phyloP scores from a whole-genome alignment of 1,140 invertebrate genomes.

The Hyphantria cunea region DNA sequence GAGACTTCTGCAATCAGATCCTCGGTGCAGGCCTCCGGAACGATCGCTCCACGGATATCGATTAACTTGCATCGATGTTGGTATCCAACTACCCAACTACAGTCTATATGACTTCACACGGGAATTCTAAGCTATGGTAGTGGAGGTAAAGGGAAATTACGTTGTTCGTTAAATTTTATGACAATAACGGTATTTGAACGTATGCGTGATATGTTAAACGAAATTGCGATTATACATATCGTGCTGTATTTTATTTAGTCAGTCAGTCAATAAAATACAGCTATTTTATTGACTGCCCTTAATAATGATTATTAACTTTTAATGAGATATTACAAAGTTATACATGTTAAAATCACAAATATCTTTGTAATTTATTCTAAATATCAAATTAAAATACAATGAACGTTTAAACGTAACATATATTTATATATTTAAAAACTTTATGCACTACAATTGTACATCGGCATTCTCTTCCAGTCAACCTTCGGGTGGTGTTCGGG shows the following conservation, averaged over 20 bases:
- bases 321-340: no score
- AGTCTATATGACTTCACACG: slow-evolving; percentile 27
- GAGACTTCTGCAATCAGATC: slow-evolving; percentile 50
- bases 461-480: no score
- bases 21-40: slow-evolving; percentile 47
- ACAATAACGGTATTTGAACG: slow-evolving; percentile 14
- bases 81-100: slow-evolving; percentile 1
- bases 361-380: no score
- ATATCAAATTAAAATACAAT: no score
- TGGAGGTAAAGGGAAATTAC: slow-evolving; percentile 23
- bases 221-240: not conserved
- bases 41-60: slow-evolving; percentile 57
- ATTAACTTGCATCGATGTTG: not conserved
- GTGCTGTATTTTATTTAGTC: no score
- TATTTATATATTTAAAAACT: no score
- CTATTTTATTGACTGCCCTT: not conserved
- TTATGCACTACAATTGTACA: no score
- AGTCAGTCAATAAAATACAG: no score
- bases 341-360: no score
- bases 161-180: slow-evolving; percentile 12
- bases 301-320: no score
- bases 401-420: no score
- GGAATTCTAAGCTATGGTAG: slow-evolving; percentile 21
- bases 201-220: slow-evolving; percentile 8
- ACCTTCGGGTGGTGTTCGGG: no score